phyloP scores from a whole-genome alignment of 2,113 vertebrate species.

The Rhynchopsitta pachyrhyncha region DNA sequence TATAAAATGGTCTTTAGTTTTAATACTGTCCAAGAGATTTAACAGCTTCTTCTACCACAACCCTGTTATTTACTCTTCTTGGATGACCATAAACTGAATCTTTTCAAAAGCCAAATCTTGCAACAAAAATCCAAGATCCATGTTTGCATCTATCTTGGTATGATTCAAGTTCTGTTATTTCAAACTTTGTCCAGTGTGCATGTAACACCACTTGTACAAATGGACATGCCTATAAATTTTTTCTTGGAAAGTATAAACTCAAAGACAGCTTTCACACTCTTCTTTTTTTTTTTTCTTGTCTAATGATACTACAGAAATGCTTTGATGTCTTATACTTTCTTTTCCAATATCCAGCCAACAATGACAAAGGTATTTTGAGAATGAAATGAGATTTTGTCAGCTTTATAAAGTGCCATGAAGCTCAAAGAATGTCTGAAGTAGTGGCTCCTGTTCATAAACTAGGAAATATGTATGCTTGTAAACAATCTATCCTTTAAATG shows the following conservation, averaged over 20 bases:
- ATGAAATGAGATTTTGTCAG: background rate
- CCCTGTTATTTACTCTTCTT: background rate
- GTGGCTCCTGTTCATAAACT: background rate
- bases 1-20: background rate
- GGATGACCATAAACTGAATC: background rate
- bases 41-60: background rate
- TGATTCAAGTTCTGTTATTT: background rate
- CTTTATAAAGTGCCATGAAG: background rate
- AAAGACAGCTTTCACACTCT: background rate
- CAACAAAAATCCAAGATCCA: background rate
- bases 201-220: background rate
- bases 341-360: background rate
- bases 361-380: background rate
- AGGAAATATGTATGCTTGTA: rapidly evolving
- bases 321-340: background rate
- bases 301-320: background rate
- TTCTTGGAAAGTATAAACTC: background rate
- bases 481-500: background rate
- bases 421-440: background rate
- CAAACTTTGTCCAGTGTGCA: background rate
- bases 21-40: background rate
- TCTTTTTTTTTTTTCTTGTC: too few relatives aligned
- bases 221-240: rapidly evolving
- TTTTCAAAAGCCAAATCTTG: background rate
- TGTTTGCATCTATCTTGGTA: background rate